These are phyloP conservation scores for Drosophila saltans DNA, from an alignment of 1,140 invertebrate species.

Conservation along the genomic window DNA sequence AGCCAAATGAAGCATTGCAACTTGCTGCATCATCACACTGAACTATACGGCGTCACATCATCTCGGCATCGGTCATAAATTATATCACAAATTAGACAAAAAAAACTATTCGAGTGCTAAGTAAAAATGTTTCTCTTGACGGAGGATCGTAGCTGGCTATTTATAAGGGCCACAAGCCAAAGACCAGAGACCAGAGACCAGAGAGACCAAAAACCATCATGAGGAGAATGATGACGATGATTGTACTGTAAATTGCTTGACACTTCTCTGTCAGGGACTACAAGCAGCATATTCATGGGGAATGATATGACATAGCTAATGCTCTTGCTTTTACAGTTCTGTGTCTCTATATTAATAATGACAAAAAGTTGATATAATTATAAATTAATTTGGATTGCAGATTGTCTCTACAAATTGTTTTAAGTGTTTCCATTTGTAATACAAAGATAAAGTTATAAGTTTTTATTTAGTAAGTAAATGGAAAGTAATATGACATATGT, in stretches of 20 bases:
- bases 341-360: too few relatives aligned
- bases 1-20: slow-evolving; percentile 36
- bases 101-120: slow-evolving; percentile 15
- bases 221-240: neutral
- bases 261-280: neutral
- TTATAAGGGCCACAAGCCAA: slow-evolving; percentile 35
- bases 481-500: too few relatives aligned
- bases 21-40: slow-evolving; percentile 26
- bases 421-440: too few relatives aligned
- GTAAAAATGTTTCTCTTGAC: neutral
- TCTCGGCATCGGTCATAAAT: slow-evolving; percentile 46
- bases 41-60: neutral
- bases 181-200: neutral
- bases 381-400: too few relatives aligned
- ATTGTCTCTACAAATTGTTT: too few relatives aligned
- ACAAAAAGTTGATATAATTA: too few relatives aligned
- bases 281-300: neutral
- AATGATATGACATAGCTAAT: neutral
- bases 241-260: neutral
- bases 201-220: neutral
- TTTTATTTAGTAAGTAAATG: too few relatives aligned
- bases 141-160: slow-evolving; percentile 27
- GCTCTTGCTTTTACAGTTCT: too few relatives aligned
- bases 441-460: too few relatives aligned
- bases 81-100: slow-evolving; percentile 46